Base-by-base conservation (phyloP, 2,113 vertebrate species). In the Semnornis frantzii region DNA sequence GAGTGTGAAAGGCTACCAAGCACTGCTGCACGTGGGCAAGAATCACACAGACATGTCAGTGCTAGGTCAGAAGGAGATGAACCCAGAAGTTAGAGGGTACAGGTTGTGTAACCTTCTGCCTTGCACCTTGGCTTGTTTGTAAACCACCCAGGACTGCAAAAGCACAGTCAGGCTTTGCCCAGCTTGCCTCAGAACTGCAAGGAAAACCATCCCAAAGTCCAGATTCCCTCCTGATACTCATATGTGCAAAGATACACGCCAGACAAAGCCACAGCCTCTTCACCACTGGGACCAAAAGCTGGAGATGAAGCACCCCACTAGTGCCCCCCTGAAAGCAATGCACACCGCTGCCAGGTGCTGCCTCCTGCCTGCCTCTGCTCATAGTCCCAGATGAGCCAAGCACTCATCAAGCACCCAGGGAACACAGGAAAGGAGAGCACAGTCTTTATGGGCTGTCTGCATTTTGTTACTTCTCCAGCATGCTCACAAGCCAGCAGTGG, bases 161-260 rank as follows among this genome's bases (percentile, higher is more conserved):
- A 82, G 44, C 12, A 64, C 15, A 64, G n/a, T 59, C 34, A 82
- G 19, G 7, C 12, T 70, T 89, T 64, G 27, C 44, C n/a, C 65
- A 69, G 31, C 13, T 21, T n/a, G 73, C 42, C 48, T 65, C 39
- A 79, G 79, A 89, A 42, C 59, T 68, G 31, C 39, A 65, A 21
- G 31, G 19, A 82, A 85, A 87, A 65, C 12, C 10, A n/a, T 64
- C 33, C 7, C 8, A 25, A 85, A 89, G n/a, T 90, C 21, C n/a
- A 70, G 30, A 57, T 46, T 80, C 34, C 31, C 21, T 42, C 55
- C 8, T 0, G 0, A 58, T 19, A 81, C 30, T 58, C 52, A 55
- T 8, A 69, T 4, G 5, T 30, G 39, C 10, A 15, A 72, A 55
- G 62, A 88, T 5, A 81, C 63, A 62, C 8, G 7, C 25, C 2